Evolutionary conservation across 2,888 invertebrate genomes (phyloP).

Genomic region (Drosophila anomelani): DNA sequence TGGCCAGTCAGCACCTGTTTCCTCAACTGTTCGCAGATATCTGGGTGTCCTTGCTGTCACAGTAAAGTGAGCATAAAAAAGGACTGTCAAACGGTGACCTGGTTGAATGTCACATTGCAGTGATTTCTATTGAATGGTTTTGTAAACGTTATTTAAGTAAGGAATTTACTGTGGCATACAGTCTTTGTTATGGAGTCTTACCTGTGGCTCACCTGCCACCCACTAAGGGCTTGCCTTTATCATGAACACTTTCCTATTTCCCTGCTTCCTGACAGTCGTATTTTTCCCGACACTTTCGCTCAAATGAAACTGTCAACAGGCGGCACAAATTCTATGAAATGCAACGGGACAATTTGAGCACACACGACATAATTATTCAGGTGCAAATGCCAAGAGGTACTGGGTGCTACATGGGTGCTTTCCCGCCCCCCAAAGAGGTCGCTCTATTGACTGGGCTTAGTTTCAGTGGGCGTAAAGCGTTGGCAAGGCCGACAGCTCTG

Average conservation of each 20-base stretch:
- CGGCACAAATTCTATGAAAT: constrained; percentile 23
- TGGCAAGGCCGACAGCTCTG: constrained; percentile 29
- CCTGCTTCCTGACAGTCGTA: constrained; percentile 34
- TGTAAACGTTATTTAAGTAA: too few relatives aligned
- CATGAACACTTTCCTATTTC: constrained; percentile 35
- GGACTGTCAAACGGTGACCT: constrained; percentile 11
- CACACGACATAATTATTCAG: constrained; percentile 50
- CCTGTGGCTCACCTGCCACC: constrained; percentile 6
- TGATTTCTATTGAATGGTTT: not conserved
- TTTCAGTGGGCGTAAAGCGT: constrained; percentile 4
- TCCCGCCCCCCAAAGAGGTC: not conserved
- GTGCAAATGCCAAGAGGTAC: constrained; percentile 56
- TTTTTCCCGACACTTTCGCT: constrained; percentile 16
- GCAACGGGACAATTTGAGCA: constrained; percentile 44
- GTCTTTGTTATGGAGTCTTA: not conserved
- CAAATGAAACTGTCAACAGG: constrained; percentile 63
- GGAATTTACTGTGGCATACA: not conserved
- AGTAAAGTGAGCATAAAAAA: constrained; percentile 7
- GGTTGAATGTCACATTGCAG: constrained; percentile 3
- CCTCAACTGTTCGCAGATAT: constrained; percentile 9
- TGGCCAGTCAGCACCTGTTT: constrained; percentile 39
- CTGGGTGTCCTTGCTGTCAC: constrained; percentile 22
- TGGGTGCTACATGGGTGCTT: not conserved
- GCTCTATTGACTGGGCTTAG: constrained; percentile 1
- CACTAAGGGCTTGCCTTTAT: constrained; percentile 31